A percentile compares a stretch with the other conserved stretches of the same genome.
These are phyloP conservation scores for Catocala nupta DNA, from an alignment of 2,888 invertebrate species.

Conservation along the genomic window DNA sequence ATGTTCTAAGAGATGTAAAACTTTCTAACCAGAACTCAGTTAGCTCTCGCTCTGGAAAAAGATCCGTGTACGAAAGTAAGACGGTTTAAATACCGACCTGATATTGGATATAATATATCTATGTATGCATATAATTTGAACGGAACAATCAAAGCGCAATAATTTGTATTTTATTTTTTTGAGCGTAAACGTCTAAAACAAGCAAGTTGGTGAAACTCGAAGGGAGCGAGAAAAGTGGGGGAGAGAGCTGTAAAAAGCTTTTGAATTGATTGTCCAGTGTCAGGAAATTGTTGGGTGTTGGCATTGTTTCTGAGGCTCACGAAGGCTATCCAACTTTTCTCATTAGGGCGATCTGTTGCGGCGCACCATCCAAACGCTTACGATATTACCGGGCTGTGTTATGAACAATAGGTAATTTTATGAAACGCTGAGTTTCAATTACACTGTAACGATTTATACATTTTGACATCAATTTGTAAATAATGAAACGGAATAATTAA, in stretches of 20 bases:
- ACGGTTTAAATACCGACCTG: too few species aligned
- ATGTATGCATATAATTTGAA: neutral
- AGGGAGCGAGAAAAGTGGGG: conserved; percentile 29
- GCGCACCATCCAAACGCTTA: conserved; percentile 68
- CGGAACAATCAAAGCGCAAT: conserved; percentile 55
- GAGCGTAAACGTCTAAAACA: conserved; percentile 65
- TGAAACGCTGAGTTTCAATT: conserved; percentile 50
- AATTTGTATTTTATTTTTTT: conserved; percentile 65
- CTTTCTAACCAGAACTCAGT: too few species aligned
- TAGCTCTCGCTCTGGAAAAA: too few species aligned
- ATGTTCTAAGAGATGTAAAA: too few species aligned
- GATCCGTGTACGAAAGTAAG: too few species aligned
- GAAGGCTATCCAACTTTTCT: conserved; percentile 82
- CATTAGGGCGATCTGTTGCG: conserved; percentile 81
- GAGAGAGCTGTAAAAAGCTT: conserved; percentile 72
- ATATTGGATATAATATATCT: too few species aligned
- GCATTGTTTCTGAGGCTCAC: conserved; percentile 77
- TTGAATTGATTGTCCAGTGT: conserved; percentile 82
- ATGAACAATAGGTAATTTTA: conserved; percentile 61
- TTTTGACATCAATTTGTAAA: conserved; percentile 34
- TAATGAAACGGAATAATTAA: conserved; percentile 31
- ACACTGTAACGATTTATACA: conserved; percentile 35
- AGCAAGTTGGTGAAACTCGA: conserved; percentile 66
- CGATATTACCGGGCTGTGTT: conserved; percentile 62
- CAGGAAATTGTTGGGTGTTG: conserved; percentile 78